Conservation (phyloP, 2,113 vertebrate genomes). For the Chaetura pelagica region DNA sequence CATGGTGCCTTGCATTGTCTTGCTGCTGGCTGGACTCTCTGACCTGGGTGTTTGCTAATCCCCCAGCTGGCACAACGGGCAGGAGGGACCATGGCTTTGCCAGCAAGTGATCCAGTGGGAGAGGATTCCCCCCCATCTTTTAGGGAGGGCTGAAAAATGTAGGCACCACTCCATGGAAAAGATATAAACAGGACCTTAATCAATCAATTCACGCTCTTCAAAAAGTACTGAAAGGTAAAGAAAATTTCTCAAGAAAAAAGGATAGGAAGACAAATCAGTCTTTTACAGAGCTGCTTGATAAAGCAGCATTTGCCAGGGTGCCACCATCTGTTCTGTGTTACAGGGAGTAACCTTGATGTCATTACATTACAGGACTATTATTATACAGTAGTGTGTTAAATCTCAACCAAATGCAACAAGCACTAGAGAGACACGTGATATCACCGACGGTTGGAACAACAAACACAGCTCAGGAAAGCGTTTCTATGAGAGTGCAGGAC, state of each 20-base stretch:
- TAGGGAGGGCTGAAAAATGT: not conserved
- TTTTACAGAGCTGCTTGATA: not conserved
- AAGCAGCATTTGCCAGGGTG: not conserved
- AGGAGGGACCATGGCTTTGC: not conserved
- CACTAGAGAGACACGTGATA: rapidly evolving
- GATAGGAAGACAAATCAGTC: not conserved
- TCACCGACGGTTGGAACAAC: not conserved
- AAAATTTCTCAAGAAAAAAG: not conserved
- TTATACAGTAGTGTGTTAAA: slow-evolving; percentile 10
- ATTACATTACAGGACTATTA: slow-evolving; percentile 45
- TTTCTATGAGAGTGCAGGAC: not conserved
- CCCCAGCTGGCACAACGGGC: not conserved
- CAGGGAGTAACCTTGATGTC: slow-evolving; percentile 8
- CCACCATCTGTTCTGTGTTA: slow-evolving; percentile 23
- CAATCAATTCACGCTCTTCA: not conserved
- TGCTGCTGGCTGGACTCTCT: not conserved
- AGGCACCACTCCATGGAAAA: not conserved
- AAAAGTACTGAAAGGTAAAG: not conserved
- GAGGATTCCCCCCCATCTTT: not conserved
- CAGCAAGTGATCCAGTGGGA: rapidly evolving
- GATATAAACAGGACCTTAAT: not conserved
- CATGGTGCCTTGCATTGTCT: rapidly evolving
- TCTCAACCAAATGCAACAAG: slow-evolving; percentile 21
- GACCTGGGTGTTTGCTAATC: not conserved
- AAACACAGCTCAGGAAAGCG: not conserved